A percentile compares a stretch with the other conserved stretches of the same genome.
phyloP scores from a whole-genome alignment of 2,888 invertebrate species.

The Amphimallon solstitiale region DNA sequence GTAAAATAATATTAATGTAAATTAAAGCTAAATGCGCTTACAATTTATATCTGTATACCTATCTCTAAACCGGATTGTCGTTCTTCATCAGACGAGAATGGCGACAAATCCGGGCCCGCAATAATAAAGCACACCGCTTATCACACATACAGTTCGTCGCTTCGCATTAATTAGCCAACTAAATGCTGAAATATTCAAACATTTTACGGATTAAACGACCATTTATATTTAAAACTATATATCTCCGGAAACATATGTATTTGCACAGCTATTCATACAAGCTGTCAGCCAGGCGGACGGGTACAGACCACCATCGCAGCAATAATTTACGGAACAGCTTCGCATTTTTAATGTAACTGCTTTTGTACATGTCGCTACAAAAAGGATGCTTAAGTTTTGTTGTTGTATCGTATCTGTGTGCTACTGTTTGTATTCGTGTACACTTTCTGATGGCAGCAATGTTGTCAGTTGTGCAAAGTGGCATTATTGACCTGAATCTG shows the following conservation, averaged over 20 bases:
- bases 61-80: slow-evolving; percentile 10
- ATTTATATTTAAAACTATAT: slow-evolving; percentile 50
- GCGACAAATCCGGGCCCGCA: slow-evolving; percentile 39
- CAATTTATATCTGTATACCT: background rate
- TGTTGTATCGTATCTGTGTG: background rate
- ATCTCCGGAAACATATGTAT: slow-evolving; percentile 58
- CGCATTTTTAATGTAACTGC: slow-evolving; percentile 33
- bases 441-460: background rate
- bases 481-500: too few relatives aligned
- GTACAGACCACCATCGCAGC: slow-evolving; percentile 7
- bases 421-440: background rate
- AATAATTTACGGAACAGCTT: slow-evolving; percentile 26
- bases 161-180: slow-evolving; percentile 59
- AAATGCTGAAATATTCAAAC: slow-evolving; percentile 56
- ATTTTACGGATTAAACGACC: slow-evolving; percentile 40
- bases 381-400: slow-evolving; percentile 18
- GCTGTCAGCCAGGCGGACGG: background rate
- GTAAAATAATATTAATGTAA: too few relatives aligned
- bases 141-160: slow-evolving; percentile 51
- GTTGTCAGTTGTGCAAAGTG: too few relatives aligned
- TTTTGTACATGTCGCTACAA: slow-evolving; percentile 29
- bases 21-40: too few relatives aligned
- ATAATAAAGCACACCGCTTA: slow-evolving; percentile 57
- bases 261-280: slow-evolving; percentile 54
- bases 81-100: slow-evolving; percentile 22